A percentile compares a stretch with the other conserved stretches of the same genome.
Evolutionary conservation across 2,113 vertebrate species (phyloP).

Genomic region (Paramormyrops kingsleyae): DNA sequence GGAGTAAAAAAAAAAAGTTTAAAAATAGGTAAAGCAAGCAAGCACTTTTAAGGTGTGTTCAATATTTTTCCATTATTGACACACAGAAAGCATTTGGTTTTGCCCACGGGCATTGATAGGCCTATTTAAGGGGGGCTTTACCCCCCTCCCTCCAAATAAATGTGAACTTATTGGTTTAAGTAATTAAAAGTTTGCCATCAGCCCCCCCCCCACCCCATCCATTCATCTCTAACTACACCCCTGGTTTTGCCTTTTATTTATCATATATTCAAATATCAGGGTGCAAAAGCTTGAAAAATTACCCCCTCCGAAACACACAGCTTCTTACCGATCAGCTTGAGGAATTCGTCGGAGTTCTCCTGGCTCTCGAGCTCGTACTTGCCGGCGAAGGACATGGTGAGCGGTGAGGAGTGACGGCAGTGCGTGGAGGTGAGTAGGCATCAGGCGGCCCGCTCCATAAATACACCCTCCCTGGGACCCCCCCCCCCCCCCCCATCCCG

Average conservation of each 20-base stretch:
- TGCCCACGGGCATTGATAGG: neutral
- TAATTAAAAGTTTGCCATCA: neutral
- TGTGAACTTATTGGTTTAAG: neutral
- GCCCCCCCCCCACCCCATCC: neutral
- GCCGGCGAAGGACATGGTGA: conserved; percentile 68
- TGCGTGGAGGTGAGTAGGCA: neutral
- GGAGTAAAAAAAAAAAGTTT: neutral
- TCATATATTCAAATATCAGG: neutral
- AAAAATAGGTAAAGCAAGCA: neutral
- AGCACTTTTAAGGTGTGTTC: neutral
- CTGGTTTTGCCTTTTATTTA: neutral
- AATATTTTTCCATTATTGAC: neutral
- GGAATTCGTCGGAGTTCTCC: conserved; percentile 72
- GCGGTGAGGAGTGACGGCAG: neutral
- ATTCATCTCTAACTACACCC: neutral
- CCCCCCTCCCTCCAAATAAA: too few species aligned
- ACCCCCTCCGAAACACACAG: neutral
- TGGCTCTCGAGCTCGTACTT: conserved; percentile 72
- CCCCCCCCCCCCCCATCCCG: neutral
- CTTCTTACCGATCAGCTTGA: conserved; percentile 55
- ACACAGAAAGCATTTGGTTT: neutral
- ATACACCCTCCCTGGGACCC: neutral
- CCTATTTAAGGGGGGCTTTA: neutral
- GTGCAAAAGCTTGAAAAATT: neutral
- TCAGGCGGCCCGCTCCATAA: conserved; percentile 9